phyloP scores from a whole-genome alignment of 2,797 vertebrate species.

The Falco biarmicus region DNA sequence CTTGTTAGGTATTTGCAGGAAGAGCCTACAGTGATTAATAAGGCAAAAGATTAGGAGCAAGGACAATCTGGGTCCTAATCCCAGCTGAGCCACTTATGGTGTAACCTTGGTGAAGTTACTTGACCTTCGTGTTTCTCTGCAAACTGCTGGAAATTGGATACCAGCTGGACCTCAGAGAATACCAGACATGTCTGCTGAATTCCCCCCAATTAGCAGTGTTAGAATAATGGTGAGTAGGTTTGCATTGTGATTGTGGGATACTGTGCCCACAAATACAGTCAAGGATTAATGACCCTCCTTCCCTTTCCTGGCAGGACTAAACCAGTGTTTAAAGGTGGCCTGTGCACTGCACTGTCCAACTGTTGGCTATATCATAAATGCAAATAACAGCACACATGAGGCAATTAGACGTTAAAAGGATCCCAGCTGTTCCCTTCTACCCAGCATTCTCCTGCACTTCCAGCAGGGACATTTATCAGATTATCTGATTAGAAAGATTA shows the following conservation, averaged over 20 bases:
- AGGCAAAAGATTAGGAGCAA: slow-evolving; percentile 55
- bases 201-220: slow-evolving; percentile 14
- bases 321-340: neutral
- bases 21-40: slow-evolving; percentile 35
- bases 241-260: neutral
- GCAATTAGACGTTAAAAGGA: slow-evolving; percentile 16
- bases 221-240: neutral
- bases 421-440: slow-evolving; percentile 19
- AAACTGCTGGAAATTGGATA: slow-evolving; percentile 52
- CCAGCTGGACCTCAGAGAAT: slow-evolving; percentile 47
- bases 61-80: slow-evolving; percentile 47
- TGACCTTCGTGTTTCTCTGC: slow-evolving; percentile 58
- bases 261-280: neutral
- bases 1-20: neutral
- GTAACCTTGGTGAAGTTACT: slow-evolving; percentile 63
- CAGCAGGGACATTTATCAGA: slow-evolving; percentile 21
- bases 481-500: slow-evolving; percentile 58
- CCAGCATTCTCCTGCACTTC: neutral
- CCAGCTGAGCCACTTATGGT: slow-evolving; percentile 56
- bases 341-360: neutral
- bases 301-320: neutral
- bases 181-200: neutral
- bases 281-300: neutral
- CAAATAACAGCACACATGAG: neutral
- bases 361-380: neutral